Evolutionary conservation across 1,140 invertebrate genomes (phyloP).

Genomic region (Muscidifurax raptorellus): DNA sequence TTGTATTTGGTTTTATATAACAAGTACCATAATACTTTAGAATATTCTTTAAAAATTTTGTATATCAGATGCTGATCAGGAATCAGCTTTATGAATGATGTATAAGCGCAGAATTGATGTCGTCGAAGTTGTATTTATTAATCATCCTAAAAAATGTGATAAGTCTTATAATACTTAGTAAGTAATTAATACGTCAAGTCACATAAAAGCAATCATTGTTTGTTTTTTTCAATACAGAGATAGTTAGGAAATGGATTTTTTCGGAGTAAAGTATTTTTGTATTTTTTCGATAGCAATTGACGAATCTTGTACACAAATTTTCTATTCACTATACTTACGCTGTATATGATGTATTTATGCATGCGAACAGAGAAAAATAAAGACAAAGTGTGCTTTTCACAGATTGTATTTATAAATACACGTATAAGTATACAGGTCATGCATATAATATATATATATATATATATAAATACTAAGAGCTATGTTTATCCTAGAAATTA

Average conservation of each 20-base stretch:
- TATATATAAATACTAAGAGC: slow-evolving; percentile 70
- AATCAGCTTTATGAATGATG: no score
- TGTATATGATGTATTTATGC: background rate
- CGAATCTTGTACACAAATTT: background rate
- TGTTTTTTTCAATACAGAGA: background rate
- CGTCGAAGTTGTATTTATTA: no score
- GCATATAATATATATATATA: slow-evolving; percentile 70
- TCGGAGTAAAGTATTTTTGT: background rate
- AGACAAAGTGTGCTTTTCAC: slow-evolving; percentile 60
- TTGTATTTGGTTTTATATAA: no score
- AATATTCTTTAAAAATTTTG: no score
- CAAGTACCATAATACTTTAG: no score
- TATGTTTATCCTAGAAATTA: slow-evolving; percentile 65
- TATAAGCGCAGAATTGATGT: no score
- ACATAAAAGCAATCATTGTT: background rate
- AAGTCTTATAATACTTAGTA: no score
- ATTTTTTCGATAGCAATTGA: background rate
- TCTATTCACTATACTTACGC: background rate
- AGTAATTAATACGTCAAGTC: no score
- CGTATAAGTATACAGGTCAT: slow-evolving; percentile 69
- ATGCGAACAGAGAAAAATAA: slow-evolving; percentile 14
- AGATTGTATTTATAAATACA: slow-evolving; percentile 73
- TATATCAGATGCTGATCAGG: no score
- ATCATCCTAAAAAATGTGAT: no score
- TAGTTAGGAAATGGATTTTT: background rate